Conservation (phyloP, 2,797 vertebrate species). For the Scomberomorus guttatus region DNA sequence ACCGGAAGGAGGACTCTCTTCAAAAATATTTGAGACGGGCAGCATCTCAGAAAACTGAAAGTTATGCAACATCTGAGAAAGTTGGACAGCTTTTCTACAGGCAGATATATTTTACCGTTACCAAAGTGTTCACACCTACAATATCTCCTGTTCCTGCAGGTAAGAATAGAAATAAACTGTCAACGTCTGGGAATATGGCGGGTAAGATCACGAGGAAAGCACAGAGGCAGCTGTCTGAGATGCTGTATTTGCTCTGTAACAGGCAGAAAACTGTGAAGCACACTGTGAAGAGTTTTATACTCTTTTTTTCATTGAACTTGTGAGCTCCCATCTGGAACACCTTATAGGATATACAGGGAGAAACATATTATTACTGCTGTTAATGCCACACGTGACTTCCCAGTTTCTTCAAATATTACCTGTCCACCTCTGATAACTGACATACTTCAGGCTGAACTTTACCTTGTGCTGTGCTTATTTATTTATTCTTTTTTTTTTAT, state of each 20-base stretch:
- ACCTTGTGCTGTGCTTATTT: not conserved
- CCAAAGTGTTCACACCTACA: not conserved
- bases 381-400: not conserved
- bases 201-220: constrained; percentile 4
- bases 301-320: not conserved
- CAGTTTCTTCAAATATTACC: not conserved
- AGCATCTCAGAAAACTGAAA: constrained; percentile 9
- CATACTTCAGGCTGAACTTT: not conserved
- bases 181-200: not conserved
- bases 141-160: constrained; percentile 11
- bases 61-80: not conserved
- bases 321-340: not conserved
- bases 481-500: not conserved
- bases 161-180: constrained; percentile 35
- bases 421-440: not conserved
- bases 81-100: not conserved
- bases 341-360: not conserved
- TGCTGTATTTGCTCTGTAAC: not conserved
- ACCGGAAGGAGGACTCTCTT: not conserved
- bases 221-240: constrained; percentile 10
- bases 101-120: constrained; percentile 13
- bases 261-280: not conserved
- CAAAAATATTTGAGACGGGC: not conserved
- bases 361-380: not conserved
- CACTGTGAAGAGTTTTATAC: not conserved